Base-by-base conservation (phyloP, 2,888 invertebrate species). In the Hirtodrosophila confusa region DNA sequence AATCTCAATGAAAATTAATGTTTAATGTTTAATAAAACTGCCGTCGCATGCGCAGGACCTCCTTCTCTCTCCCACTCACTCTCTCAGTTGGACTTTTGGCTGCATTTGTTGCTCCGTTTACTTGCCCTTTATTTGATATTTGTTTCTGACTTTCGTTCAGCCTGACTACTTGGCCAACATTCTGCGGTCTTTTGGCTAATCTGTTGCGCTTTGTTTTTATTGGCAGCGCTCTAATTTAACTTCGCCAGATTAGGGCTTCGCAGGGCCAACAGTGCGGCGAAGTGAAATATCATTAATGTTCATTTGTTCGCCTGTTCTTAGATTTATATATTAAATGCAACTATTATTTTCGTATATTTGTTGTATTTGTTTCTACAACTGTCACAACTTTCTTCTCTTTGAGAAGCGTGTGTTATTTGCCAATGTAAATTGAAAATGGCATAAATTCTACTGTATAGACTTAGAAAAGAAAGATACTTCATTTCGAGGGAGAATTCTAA, bases 1-100 rank as follows among this genome's bases (percentile, higher is more conserved):
- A 83, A 89, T 86, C 80, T 88, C 78, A 88, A 86, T 86, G 84
- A 80, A 82, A 79, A 76, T 83, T 75, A 89, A 86, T 86, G 89
- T 68, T 69, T 65, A 72, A 78, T 80, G 73, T 71, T 77, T 73
- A 74, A 74, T 77, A 68, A 72, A 78, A 82, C 63, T 73, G 68
- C 66, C 44, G 51, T 27, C 55, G 56, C 29, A 48, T 60, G 51
- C 51, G 36, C 60, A 31, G 31, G 9, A 8, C 9, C 3, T 36
- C 33, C 7, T 8, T 2, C 1, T 17, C 2, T 17, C 17, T 17
- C 17, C 17, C 17, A 17, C 17, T 17, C 17, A 17, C 17, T 17
- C 17, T 17, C 48, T 45, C 57, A 67, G 49, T 67, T 54, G 47
- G 58, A 50, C 31, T 78, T 17, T 71, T 56, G 62, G 39, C 51